Base-by-base conservation (phyloP, 2,797 vertebrate genomes). In the Cyclopterus lumpus region DNA sequence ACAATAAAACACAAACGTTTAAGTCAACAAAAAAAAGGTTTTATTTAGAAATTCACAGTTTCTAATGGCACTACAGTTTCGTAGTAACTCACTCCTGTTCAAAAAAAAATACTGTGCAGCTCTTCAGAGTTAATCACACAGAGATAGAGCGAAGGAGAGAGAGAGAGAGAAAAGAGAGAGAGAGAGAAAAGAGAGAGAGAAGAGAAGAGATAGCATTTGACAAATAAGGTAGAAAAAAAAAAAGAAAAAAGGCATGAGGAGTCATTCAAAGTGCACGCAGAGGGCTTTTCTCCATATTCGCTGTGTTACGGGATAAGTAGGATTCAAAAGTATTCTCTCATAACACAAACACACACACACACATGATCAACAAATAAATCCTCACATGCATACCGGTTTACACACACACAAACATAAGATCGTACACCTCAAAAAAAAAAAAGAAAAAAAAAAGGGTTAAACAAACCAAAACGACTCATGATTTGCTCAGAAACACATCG, bases 1-100 rank as follows among this genome's bases (percentile, higher is more conserved):
- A 44, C 26, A 76, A 76, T 22, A 67, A 82, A 48, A 59, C 8
- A 69, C 73, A 46, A 82, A 42, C 3, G 44, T 92, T 70, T 94
- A 94, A 95, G 92, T 94, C 92, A 89, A 93, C 86, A 95, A 96
- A 95, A 87, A 77, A 96, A 93, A 91, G 90, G 8, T 96, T 99
- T 99, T 99, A 99, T 99, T 99, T 96, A 97, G 96, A 99, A 99
- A 99, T 99, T 99, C 98, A 99, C 98, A 99, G 98, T 99, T 99
- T 99, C 97, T 99, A 99, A 96, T 97, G 96, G 96, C 96, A 97
- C 97, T 97, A 98, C 96, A 97, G 69, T 86, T 95, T 93, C 92
- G 97, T 96, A 97, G 96, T 97, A 95, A 96, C 89, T 96, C 94
- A 86, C 89, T 95, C 91, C 89, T 94, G 93, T 93, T 95, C 91